Base-by-base conservation (phyloP, 2,888 invertebrate genomes). In the Acholoe squamosa region DNA sequence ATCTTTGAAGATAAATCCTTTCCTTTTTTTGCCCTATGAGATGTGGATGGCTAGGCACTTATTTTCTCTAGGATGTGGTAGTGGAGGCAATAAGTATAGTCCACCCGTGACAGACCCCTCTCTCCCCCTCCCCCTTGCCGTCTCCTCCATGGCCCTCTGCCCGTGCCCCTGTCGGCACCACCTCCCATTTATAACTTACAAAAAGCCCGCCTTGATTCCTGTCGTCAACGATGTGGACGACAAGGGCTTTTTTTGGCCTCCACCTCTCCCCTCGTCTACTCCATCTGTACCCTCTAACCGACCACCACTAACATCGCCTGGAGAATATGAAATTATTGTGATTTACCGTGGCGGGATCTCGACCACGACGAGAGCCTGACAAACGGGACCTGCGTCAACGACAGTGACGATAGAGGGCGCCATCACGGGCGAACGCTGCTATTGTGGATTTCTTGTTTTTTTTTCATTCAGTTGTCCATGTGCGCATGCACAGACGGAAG, bases 321-420 rank as follows among this genome's bases (percentile, higher is more conserved):
- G 19, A n/a, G 28, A 28, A 71, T 28, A 71, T 28, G 28, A 71
- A 28, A 71, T 71, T 71, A 71, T 71, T 25, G 71, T 71, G 71
- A 71, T 71, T 71, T 71, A 71, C 71, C 28, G 71, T 25, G n/a
- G 14, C 71, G 71, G 28, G 71, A 71, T 71, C 71, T 16, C 71
- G 71, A 71, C 71, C 31, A 61, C 28, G 71, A 71, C 71, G 28
- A 28, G 71, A 71, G 71, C 71, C 7, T 71, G 71, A 71, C 71
- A 28, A 71, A 71, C 71, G 71, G 3, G 61, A 3, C 43, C 61
- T 14, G 19, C 28, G 5, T 71, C 16, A 3, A 1, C 71, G n/a
- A 28, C 12, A 25, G 14, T 25, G 71, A 22, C 71, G 71, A n/a
- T 25, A 71, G 71, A 28, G 19, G 71, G 71, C 25, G 28, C 3